phyloP scores from a whole-genome alignment of 2,113 vertebrate species.

The Platysternon megacephalum region DNA sequence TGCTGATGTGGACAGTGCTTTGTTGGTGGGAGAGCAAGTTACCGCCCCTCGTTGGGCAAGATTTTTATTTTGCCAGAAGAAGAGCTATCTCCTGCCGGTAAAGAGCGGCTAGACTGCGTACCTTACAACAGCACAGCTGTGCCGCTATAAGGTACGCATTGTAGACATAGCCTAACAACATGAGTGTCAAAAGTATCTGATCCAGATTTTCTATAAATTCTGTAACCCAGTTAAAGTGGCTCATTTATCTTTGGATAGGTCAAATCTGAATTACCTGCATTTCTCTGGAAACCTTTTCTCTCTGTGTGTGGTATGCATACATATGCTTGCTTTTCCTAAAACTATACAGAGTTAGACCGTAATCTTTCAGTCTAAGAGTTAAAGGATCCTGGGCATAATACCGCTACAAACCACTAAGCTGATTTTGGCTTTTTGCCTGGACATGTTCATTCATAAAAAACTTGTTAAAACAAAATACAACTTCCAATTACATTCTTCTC shows the following conservation, averaged over 20 bases:
- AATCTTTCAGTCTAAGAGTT: neutral
- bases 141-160: neutral
- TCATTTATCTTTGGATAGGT: neutral
- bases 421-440: conserved; percentile 64
- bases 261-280: neutral
- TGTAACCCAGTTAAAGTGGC: neutral
- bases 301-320: neutral
- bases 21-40: no score
- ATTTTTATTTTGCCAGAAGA: no score
- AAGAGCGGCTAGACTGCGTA: no score
- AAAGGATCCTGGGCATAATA: conserved; percentile 47
- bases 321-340: conserved; percentile 39
- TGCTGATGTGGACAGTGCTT: no score
- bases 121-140: no score
- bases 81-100: no score
- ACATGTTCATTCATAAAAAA: conserved; percentile 66
- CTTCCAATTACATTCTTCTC: conserved; percentile 45
- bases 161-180: neutral
- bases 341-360: conserved; percentile 6
- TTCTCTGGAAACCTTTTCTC: conserved; percentile 9
- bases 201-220: neutral
- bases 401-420: conserved; percentile 58
- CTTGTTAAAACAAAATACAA: conserved; percentile 45
- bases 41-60: no score
- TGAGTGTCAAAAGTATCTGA: neutral